phyloP scores from a whole-genome alignment of 2,888 invertebrate genomes.

The Dryobota labecula region DNA sequence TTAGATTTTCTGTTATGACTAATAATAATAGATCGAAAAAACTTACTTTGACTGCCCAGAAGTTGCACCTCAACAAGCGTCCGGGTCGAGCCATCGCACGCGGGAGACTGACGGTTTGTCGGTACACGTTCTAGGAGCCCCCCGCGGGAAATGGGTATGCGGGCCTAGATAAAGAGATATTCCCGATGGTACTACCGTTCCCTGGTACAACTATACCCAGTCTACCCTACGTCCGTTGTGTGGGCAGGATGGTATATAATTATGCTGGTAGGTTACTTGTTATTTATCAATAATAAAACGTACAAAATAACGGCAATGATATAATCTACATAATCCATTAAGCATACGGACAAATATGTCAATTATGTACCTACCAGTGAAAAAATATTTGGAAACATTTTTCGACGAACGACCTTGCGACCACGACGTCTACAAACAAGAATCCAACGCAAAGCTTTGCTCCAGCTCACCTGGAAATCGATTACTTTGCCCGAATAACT shows the following conservation, averaged over 20 bases:
- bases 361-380: not conserved
- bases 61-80: not conserved
- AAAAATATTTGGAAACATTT: slow-evolving; percentile 15
- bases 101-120: not conserved
- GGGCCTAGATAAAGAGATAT: no score
- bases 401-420: slow-evolving; percentile 1
- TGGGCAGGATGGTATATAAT: not conserved
- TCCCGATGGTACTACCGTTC: no score
- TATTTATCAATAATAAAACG: slow-evolving; percentile 7
- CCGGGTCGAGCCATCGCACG: not conserved
- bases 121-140: not conserved
- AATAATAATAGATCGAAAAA: not conserved
- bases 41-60: not conserved
- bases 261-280: not conserved
- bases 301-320: not conserved
- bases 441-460: slow-evolving; percentile 30
- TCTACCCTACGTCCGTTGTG: slow-evolving; percentile 18
- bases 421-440: slow-evolving; percentile 6
- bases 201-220: no score
- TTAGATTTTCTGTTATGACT: not conserved
- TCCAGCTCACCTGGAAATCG: slow-evolving; percentile 26
- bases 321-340: slow-evolving; percentile 25
- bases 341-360: slow-evolving; percentile 3
- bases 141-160: no score
- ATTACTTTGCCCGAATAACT: slow-evolving; percentile 40